Base-by-base conservation (phyloP, 2,797 vertebrate species). In the Apodemus agrarius region DNA sequence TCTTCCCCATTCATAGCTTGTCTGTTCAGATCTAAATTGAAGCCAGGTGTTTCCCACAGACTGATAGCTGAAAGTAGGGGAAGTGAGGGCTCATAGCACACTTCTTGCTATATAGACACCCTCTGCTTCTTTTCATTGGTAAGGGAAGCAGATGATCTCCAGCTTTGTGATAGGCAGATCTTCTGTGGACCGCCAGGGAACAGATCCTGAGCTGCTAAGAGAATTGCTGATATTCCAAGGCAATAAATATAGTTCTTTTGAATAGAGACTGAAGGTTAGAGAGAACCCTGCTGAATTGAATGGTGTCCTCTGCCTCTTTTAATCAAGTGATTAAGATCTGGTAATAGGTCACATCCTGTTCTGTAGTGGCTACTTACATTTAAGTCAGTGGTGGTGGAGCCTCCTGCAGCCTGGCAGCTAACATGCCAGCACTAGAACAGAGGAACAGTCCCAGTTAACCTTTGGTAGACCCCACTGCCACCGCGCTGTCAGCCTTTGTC, bases 181-280 rank as follows among this genome's bases (percentile, higher is more conserved):
- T 96, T 88, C 78, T 43, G 21, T 43, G 52, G 81, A 93, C 11
- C n/a, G 49, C 85, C 67, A 81, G 57, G 93, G 63, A 31, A 61
- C 67, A 90, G 1, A 74, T 83, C 57, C 85, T 87, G 17, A 93
- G 52, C 59, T 90, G 65, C 37, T 91, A 34, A 59, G 76, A 96
- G 40, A 93, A 82, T 37, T 91, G 40, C 59, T 82, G 21, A 63
- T 95, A 31, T 19, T 61, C 34, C 54, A 91, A 63, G 91, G 40
- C 43, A 61, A 75, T 72, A 22, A 83, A 40, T 65, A 63, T 92
- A 95, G 75, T 93, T 93, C 59, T 61, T 93, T 69, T 92, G 59
- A 95, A 54, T 80, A 61, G 57, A 81, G 46, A 91, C 88, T 49
- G 16, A 65, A 83, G 84, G 29, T 79, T 90, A 67, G 0, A 76